Evolutionary conservation across 2,888 invertebrate genomes (phyloP).

Genomic region (Tenthredo scrophulariae): DNA sequence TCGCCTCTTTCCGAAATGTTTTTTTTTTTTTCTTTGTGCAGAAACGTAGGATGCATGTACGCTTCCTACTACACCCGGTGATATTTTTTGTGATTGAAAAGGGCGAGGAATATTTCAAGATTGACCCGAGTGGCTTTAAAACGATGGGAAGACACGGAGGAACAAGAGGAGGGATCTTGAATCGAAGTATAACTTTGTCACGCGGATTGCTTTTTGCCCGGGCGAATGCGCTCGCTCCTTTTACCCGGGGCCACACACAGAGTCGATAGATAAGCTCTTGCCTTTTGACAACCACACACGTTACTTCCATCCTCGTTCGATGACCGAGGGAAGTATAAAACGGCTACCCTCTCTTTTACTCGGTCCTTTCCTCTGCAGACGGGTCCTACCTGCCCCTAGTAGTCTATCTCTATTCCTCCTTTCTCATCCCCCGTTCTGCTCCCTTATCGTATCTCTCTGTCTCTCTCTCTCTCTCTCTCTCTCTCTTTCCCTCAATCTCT

Average conservation of each 20-base stretch:
- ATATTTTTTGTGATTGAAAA: constrained; percentile 32
- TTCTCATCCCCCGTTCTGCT: not conserved
- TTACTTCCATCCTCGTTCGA: constrained; percentile 42
- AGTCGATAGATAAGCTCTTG: constrained; percentile 62
- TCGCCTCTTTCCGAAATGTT: not conserved
- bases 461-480: not conserved
- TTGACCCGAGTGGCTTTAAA: constrained; percentile 30
- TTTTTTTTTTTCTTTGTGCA: not conserved
- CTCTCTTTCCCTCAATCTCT: not conserved
- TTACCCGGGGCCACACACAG: constrained; percentile 58
- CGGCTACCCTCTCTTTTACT: constrained; percentile 34
- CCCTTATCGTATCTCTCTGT: constrained; percentile 23
- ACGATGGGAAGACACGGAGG: constrained; percentile 39
- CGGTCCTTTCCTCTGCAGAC: not conserved
- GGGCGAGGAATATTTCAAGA: constrained; percentile 28
- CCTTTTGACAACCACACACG: constrained; percentile 63
- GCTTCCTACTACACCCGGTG: not conserved
- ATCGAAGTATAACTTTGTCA: constrained; percentile 70
- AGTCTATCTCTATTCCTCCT: constrained; percentile 25
- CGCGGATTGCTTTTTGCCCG: constrained; percentile 67
- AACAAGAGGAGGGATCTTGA: constrained; percentile 53
- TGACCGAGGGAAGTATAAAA: constrained; percentile 7
- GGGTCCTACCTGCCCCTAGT: not conserved
- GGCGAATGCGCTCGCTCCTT: constrained; percentile 24
- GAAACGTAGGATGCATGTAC: not conserved